Evolutionary conservation across 2,113 vertebrate genomes (phyloP).

Genomic region (Corythaeola cristata): DNA sequence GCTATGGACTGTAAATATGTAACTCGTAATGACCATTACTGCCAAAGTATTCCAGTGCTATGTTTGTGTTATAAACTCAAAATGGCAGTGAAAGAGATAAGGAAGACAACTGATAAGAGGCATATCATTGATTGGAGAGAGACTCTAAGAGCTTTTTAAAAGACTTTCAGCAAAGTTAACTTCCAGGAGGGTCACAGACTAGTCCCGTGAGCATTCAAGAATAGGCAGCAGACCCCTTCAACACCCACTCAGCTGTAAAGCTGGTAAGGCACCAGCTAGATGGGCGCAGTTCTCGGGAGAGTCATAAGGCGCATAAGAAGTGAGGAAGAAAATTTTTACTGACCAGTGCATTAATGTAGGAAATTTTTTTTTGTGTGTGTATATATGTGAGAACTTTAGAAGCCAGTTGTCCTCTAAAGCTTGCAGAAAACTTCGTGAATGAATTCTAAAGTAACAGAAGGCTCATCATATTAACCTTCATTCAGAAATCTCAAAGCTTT

Average conservation of each 20-base stretch:
- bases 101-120: background rate
- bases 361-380: background rate
- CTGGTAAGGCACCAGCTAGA: background rate
- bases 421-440: background rate
- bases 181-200: background rate
- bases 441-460: background rate
- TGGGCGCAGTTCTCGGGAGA: background rate
- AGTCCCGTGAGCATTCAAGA: background rate
- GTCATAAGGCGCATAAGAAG: background rate
- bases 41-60: background rate
- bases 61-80: background rate
- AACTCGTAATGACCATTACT: background rate
- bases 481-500: background rate
- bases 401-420: background rate
- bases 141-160: background rate
- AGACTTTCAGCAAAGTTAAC: background rate
- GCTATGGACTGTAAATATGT: background rate
- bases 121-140: background rate
- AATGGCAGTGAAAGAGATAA: background rate
- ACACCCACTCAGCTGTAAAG: background rate
- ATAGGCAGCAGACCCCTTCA: background rate
- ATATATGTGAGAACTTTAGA: background rate
- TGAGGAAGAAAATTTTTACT: background rate
- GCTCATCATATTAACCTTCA: background rate
- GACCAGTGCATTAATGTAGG: no score